Percentiles rank a stretch among this genome's conserved stretches.
Conservation (phyloP, 2,888 invertebrate genomes). For the Drepana falcataria region DNA sequence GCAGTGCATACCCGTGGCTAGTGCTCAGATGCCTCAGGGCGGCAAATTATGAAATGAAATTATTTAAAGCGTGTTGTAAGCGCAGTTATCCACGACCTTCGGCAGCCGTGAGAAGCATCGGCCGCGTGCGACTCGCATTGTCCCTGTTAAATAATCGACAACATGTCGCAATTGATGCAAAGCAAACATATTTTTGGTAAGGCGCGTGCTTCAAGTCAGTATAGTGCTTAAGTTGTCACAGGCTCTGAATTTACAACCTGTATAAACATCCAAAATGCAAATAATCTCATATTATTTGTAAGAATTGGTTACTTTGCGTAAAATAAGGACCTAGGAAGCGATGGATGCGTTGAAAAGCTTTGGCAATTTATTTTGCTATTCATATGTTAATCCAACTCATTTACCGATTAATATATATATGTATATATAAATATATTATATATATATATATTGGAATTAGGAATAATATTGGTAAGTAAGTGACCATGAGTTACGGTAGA, state of each 20-base stretch:
- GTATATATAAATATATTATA: too few relatives aligned
- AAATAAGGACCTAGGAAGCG: too few relatives aligned
- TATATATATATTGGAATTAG: too few relatives aligned
- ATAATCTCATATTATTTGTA: too few relatives aligned
- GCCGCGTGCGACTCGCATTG: slow-evolving; percentile 69
- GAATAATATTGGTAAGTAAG: too few relatives aligned
- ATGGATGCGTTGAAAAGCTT: too few relatives aligned
- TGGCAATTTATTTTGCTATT: too few relatives aligned
- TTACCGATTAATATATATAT: too few relatives aligned
- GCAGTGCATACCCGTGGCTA: slow-evolving; percentile 25
- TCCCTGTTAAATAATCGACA: slow-evolving; percentile 74
- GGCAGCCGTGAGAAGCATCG: slow-evolving; percentile 69
- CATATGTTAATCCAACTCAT: too few relatives aligned
- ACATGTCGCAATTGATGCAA: slow-evolving; percentile 54
- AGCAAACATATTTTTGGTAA: slow-evolving; percentile 50
- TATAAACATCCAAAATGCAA: too few relatives aligned
- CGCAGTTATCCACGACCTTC: slow-evolving; percentile 72
- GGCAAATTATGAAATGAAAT: slow-evolving; percentile 70
- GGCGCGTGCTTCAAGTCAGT: slow-evolving; percentile 44
- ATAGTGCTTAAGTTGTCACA: slow-evolving; percentile 28
- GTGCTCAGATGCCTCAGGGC: slow-evolving; percentile 42
- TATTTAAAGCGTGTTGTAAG: slow-evolving; percentile 74
- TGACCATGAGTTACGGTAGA: too few relatives aligned
- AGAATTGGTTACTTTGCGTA: too few relatives aligned
- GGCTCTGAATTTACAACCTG: neutral